Evolutionary conservation across 2,797 vertebrate genomes (phyloP), one percentile per base, ranked within the genome.

Genomic region (Sandelia bainsii): DNA sequence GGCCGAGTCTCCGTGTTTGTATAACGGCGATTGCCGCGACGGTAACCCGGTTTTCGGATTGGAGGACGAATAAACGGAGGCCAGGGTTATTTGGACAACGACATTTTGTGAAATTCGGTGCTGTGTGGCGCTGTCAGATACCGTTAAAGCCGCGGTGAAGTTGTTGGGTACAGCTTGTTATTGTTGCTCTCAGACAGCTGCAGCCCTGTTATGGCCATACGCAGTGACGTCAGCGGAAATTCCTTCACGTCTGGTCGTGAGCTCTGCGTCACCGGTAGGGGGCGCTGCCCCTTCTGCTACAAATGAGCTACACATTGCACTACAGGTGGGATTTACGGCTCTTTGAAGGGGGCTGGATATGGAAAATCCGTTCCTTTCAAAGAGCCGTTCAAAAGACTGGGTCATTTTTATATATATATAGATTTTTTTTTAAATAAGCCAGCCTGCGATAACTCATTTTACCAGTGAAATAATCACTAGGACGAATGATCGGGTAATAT

Each of bases 191-290:
- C 87, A 94, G 91, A 93, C 96, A 96, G 95, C 96, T 95, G 95
- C 96, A 96, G 93, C 87, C 92, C 80, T 90, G 85, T 94, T 95
- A 96, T 95, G 95, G 95, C 94, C 79, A 92, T 89, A 90, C 95
- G 92, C 74, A 80, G 81, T 94, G 95, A 97, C 96, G 95, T 98
- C 94, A 95, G 92, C 93, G 95, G 96, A 97, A 96, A 96, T 96
- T 95, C 94, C 95, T 94, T 91, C 92, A 96, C 94, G 95, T 94
- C 89, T 85, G 90, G 89, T 90, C 93, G 93, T 91, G 93, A 87
- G 69, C 37, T 63, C 58, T 74, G 69, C 82, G 87, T 87, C 68
- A 32, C 60, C 81, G 25, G 0, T 25, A 79, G 77, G 53, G 64
- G 82, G 20, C 75, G 73, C 75, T 48, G 56, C 37, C 16, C 17